Evolutionary conservation across 2,888 invertebrate species (phyloP), one percentile per base, ranked within the genome.

Genomic region (Drosophila ezoana): DNA sequence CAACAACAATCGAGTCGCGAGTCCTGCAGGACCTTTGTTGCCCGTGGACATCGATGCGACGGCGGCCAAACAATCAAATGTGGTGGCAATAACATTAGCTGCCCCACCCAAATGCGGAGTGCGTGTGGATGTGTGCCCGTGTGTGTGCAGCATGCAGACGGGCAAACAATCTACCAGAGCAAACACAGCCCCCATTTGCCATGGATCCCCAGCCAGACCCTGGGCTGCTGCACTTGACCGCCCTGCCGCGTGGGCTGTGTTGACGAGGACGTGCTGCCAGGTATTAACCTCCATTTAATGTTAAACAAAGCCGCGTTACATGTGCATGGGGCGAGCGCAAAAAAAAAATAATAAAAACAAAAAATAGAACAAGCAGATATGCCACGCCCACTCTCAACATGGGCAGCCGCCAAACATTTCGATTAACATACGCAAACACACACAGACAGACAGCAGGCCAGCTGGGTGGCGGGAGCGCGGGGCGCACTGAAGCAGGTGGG

Each of bases 231-330:
- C 80, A 78, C 69, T 77, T 69, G 74, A 70, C 62, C 70, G 52
- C 47, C 56, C 53, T 37, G 56, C 49, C 57, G 28, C 43, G 32
- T 38, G 58, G 44, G 44, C 48, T 59, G 62, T n/a, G 44, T 35
- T 32, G 40, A 33, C 37, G 53, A 28, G 74, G 58, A 81, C 79
- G 79, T 85, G 86, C 83, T 78, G 88, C 73, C 85, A 86, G 88
- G 88, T 86, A 88, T 88, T 88, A 86, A 86, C 88, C 88, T 84
- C 78, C 78, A 84, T 86, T 86, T 81, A 88, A 88, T 86, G 86
- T 86, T 80, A 64, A 86, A 86, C 86, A 86, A 86, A 83, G 84
- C 88, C 88, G 74, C 88, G 83, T 72, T 72, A 84, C 79, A 67
- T 76, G 78, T 78, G 72, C 78, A 66, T 38, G 66, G 51, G 47